Conservation (phyloP, 2,797 vertebrate genomes). For the Carcharodon carcharias region DNA sequence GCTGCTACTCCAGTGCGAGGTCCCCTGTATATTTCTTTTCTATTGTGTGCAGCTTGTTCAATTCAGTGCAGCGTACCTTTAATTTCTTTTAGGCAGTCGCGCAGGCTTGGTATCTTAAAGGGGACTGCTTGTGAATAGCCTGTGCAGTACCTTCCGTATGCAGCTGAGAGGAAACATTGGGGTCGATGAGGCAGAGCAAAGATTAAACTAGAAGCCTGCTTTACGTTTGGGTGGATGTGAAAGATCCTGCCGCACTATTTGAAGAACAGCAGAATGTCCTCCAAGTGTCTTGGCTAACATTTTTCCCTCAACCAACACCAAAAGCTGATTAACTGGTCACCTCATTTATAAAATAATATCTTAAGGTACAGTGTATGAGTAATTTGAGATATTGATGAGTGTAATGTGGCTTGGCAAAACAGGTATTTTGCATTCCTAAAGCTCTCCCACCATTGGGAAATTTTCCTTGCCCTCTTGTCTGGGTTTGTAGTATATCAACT, state of each 20-base stretch:
- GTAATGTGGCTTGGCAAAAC: background rate
- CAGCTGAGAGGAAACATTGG: background rate
- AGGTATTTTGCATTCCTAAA: background rate
- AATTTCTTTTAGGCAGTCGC: background rate
- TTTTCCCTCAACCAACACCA: background rate
- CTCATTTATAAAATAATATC: background rate
- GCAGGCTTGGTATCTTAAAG: background rate
- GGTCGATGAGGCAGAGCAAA: background rate
- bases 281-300: background rate
- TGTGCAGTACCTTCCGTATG: background rate
- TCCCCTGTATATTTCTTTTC: background rate
- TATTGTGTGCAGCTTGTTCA: background rate
- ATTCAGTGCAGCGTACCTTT: background rate
- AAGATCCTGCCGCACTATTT: background rate
- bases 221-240: background rate
- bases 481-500: background rate
- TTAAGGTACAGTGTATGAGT: background rate
- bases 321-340: background rate
- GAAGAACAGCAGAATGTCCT: background rate
- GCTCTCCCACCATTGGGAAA: background rate
- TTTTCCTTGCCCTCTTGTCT: background rate
- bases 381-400: background rate
- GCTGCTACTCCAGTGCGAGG: background rate
- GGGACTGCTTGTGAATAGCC: background rate
- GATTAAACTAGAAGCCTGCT: background rate